Evolutionary conservation across 2,113 vertebrate genomes (phyloP), one percentile per base, ranked within the genome.

Genomic region (Melanostigma gelatinosum): DNA sequence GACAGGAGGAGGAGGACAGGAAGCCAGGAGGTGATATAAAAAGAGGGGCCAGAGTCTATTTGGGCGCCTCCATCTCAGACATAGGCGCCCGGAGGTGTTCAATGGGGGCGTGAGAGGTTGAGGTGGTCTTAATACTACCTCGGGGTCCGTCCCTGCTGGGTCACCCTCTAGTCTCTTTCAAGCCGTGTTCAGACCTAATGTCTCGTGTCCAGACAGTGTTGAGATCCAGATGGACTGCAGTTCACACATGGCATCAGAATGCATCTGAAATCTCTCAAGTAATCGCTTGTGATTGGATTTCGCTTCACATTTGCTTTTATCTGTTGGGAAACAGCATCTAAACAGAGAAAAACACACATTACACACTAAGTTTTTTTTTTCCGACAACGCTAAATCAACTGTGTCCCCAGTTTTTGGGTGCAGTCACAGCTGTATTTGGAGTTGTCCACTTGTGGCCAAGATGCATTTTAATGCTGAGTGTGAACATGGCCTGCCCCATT

Each of bases 401-500:
- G 32, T 27, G 70, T 80, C 34, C 55, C 64, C 20, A 63, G 32
- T 69, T 80, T 80, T 70, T 72, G 55, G 79, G 55, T 77, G 82
- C 85, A 81, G 38, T 66, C 75, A 77, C 75, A 88, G 85, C 83
- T 76, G 67, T 76, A 79, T 79, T 65, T 79, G 63, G 63, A 87
- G 74, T 67, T 67, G 69, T 76, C 76, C 76, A 76, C 63, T 66
- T 58, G 64, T 68, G 76, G 75, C 78, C 52, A 57, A 73, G 72
- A 86, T 79, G 82, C 81, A 88, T 89, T 92, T 91, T 80, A 92
- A 89, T 84, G 82, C 82, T 52, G 83, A 85, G 87, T 89, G 87
- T 89, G 86, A 89, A 87, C 85, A 61, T 60, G 62, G 72, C 82
- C 81, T 63, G 74, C 79, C 75, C 87, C 77, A 29, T 85, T 84